phyloP scores from a whole-genome alignment of 2,113 vertebrate genomes.

The Centropus bengalensis region DNA sequence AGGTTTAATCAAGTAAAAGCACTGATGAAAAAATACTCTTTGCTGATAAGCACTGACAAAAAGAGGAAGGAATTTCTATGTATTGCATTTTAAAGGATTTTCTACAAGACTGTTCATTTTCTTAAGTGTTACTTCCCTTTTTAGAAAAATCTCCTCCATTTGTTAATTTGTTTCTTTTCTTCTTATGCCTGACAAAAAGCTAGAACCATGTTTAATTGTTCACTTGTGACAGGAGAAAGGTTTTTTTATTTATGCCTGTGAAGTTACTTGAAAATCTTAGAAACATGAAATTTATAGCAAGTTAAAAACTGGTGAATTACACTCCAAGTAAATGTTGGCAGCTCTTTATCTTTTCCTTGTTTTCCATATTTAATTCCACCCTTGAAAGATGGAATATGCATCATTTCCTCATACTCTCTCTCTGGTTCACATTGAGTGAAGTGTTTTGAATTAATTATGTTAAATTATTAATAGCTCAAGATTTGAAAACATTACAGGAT shows the following conservation, averaged over 20 bases:
- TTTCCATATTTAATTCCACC: constrained; percentile 74
- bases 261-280: constrained; percentile 69
- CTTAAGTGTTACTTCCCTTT: constrained; percentile 61
- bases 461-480: constrained; percentile 79
- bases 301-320: constrained; percentile 63
- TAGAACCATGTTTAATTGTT: constrained; percentile 65
- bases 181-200: constrained; percentile 51
- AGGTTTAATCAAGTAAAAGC: not conserved
- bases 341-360: constrained; percentile 68
- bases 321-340: constrained; percentile 44
- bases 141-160: constrained; percentile 33
- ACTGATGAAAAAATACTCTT: not conserved
- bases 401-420: constrained; percentile 65
- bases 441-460: constrained; percentile 80
- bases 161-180: constrained; percentile 64
- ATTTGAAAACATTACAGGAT: constrained; percentile 72
- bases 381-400: constrained; percentile 56
- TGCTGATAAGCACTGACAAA: not conserved
- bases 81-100: constrained; percentile 42
- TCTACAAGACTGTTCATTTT: constrained; percentile 33
- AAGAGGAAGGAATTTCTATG: not conserved
- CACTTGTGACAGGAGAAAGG: constrained; percentile 47
- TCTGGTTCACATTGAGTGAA: constrained; percentile 70
- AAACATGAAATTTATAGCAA: constrained; percentile 62
- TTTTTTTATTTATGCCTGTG: constrained; percentile 66